Evolutionary conservation across 2,113 vertebrate genomes (phyloP).

Genomic region (Oncorhynchus gorbuscha): DNA sequence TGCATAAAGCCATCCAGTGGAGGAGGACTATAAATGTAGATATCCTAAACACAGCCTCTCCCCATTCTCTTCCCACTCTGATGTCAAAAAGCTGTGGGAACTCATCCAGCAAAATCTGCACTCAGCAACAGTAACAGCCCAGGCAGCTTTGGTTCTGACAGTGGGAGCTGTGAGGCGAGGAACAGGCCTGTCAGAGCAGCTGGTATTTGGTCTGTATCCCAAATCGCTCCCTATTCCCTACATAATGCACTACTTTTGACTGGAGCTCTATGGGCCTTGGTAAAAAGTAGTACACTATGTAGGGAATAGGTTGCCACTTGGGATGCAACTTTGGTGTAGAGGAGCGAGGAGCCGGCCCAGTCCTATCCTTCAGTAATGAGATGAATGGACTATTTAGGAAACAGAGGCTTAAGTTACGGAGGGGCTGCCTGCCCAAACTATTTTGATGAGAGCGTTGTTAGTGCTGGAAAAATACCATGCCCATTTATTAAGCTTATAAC

Average conservation of each 20-base stretch:
- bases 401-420: constrained; percentile 49
- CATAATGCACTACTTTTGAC: too few relatives aligned
- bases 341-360: not conserved
- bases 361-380: constrained; percentile 35
- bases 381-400: constrained; percentile 45
- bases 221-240: too few relatives aligned
- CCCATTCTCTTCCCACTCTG: constrained; percentile 32
- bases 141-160: constrained; percentile 32
- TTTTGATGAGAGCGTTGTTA: constrained; percentile 47
- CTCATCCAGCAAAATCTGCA: constrained; percentile 60
- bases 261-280: too few relatives aligned
- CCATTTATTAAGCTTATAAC: not conserved
- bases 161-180: constrained; percentile 11
- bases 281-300: too few relatives aligned
- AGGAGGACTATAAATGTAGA: constrained; percentile 44
- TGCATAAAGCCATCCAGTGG: constrained; percentile 36
- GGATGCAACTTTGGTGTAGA: too few relatives aligned
- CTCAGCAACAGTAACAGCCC: constrained; percentile 16
- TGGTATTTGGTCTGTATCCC: constrained; percentile 22
- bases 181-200: constrained; percentile 40
- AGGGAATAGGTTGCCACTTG: too few relatives aligned
- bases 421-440: constrained; percentile 16
- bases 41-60: constrained; percentile 51
- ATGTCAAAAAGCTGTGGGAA: constrained; percentile 56
- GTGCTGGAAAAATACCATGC: constrained; percentile 14